Evolutionary conservation across 2,888 invertebrate genomes (phyloP).

Genomic region (Drosophila paranaensis): DNA sequence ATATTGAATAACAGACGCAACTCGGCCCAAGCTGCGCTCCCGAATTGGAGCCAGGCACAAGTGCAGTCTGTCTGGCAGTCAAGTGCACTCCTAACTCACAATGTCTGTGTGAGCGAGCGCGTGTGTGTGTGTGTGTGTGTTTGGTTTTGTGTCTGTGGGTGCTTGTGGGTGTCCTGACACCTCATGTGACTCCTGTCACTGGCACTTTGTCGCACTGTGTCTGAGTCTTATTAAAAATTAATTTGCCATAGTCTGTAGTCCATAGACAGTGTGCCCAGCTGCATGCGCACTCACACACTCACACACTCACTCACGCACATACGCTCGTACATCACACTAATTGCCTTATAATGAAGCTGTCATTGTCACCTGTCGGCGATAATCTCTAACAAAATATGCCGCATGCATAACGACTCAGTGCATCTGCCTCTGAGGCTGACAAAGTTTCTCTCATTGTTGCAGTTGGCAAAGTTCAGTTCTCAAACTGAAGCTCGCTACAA

Average conservation of each 20-base stretch:
- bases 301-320: slow-evolving; percentile 23
- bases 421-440: slow-evolving; percentile 16
- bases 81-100: slow-evolving; percentile 30
- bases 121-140: slow-evolving; percentile 2
- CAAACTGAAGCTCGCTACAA: slow-evolving; percentile 16
- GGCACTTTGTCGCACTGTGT: slow-evolving; percentile 64
- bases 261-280: slow-evolving; percentile 44
- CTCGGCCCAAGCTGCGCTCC: slow-evolving; percentile 55
- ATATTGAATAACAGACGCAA: slow-evolving; percentile 75
- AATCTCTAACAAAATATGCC: slow-evolving; percentile 68
- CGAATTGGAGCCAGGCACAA: slow-evolving; percentile 45
- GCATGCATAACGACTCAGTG: slow-evolving; percentile 9
- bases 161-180: slow-evolving; percentile 41
- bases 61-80: slow-evolving; percentile 65
- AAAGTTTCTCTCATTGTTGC: slow-evolving; percentile 5
- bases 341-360: slow-evolving; percentile 83
- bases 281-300: slow-evolving; percentile 28
- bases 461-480: slow-evolving; percentile 31
- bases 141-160: neutral
- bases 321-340: slow-evolving; percentile 53
- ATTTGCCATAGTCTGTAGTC: slow-evolving; percentile 50
- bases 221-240: slow-evolving; percentile 73
- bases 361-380: slow-evolving; percentile 82
- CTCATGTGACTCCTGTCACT: slow-evolving; percentile 72
- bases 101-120: neutral